Base-by-base conservation (phyloP, 2,888 invertebrate genomes). In the Sceliomorpha sp. region DNA sequence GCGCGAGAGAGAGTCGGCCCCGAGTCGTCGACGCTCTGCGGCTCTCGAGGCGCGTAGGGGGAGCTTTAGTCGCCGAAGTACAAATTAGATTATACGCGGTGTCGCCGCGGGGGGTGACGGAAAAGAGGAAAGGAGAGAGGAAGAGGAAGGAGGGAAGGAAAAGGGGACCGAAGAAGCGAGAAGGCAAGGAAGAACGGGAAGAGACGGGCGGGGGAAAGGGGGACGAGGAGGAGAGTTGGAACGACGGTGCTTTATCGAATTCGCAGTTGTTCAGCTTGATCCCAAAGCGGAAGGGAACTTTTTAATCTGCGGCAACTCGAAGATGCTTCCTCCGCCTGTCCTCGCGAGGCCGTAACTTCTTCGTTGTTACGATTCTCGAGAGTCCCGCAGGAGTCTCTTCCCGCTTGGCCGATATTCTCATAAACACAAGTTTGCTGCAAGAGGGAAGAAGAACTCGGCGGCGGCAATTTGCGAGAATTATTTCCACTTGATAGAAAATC, bases 11-110 rank as follows among this genome's bases (percentile, higher is more conserved):
- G 13, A 4, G 36, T 29, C 26, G 50, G 20, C 20, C 20, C 12
- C 39, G 31, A 14, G 60, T 58, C 56, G 59, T 62, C 60, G 56
- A 62, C 40, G 55, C 42, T 47, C 60, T 32, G 47, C 50, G 53
- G 63, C 2, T 14, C 53, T 24, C 42, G n/a, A 12, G 13, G 44
- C 39, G 51, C 56, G 8, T 39, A 14, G 27, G 36, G 53, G 60
- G 60, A 53, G 67, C 55, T 69, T 80, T 78, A 78, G 78, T 78
- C 76, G 77, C 73, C 79, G 62, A 82, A 83, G 78, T 84, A 83
- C 84, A 85, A 84, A 85, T 85, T 84, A 84, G 84, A 85, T 85
- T 80, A 85, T 77, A 79, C 80, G 74, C 63, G 75, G 76, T 79
- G 81, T 80, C 83, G 80, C 85, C 76, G 76, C 79, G 79, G 84